Evolutionary conservation across 2,113 vertebrate species (phyloP), one percentile per base, ranked within the genome.

Genomic region (Rhineura floridana): DNA sequence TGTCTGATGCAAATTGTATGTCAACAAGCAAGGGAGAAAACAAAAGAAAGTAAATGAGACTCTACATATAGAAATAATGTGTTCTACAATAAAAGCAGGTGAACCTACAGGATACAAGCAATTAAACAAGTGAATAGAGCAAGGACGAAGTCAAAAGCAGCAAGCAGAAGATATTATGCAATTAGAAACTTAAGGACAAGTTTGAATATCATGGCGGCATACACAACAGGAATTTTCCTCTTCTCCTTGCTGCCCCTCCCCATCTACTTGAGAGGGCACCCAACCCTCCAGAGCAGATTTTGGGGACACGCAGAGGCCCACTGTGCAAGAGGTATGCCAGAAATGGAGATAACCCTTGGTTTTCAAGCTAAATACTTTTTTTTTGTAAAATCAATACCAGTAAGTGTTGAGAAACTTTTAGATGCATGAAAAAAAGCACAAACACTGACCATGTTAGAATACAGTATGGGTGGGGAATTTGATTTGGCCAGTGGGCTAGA

Each of bases 1-100:
- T 95, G 95, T 95, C 95, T 96, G 94, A 88, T 90, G 92, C 50
- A 94, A 95, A 90, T 89, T 92, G 93, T 4, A 55, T 90, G 90
- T 93, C 88, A 91, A 94, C 39, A 48, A 63, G 91, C 89, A 92
- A 94, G 89, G 63, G 94, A 90, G 93, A 94, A 94, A 95, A 95
- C 92, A 95, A 93, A 95, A 93, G 44, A 88, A 93, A 85, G 92
- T 90, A 92, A 48, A 92, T 95, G 91, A 96, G 94, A 94, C 91
- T 93, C 88, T 90, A 69, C 70, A 81, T 36, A 73, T 21, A 91
- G 91, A 36, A 94, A 90, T 87, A 94, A 86, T 86, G 92, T 86
- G 88, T 86, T 79, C 86, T 9, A 79, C 36, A 25, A 17, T 67
- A 13, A 59, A 91, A 84, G 89, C 59, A 93, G 90, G 72, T 0